phyloP scores from a whole-genome alignment of 2,797 vertebrate genomes.

The Platalea minor region DNA sequence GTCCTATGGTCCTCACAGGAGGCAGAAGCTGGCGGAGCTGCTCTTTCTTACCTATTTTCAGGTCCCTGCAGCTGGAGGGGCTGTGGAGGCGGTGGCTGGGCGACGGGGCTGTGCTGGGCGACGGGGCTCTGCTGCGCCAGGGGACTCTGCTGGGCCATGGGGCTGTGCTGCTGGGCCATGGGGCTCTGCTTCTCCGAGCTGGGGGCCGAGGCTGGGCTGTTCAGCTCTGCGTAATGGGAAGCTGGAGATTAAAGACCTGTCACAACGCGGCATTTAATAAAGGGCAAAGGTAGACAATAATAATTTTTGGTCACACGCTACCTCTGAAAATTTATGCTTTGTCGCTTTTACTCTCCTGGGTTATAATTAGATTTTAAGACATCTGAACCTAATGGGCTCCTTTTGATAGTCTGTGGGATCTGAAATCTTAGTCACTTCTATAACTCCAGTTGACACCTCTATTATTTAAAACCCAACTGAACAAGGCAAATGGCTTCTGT shows the following conservation, averaged over 20 bases:
- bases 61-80: constrained; percentile 90
- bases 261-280: neutral
- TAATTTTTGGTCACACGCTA: neutral
- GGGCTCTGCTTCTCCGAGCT: constrained; percentile 97
- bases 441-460: neutral
- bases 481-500: neutral
- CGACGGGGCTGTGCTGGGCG: constrained; percentile 80
- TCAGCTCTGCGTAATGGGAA: constrained; percentile 80
- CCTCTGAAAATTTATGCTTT: neutral
- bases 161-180: constrained; percentile 90
- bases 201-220: constrained; percentile 89
- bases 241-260: constrained; percentile 30
- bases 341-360: neutral
- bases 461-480: neutral
- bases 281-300: constrained; percentile 16
- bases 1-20: neutral
- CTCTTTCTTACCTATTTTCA: constrained; percentile 87
- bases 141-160: constrained; percentile 81
- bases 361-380: constrained; percentile 32
- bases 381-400: neutral
- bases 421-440: neutral
- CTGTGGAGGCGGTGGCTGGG: constrained; percentile 77
- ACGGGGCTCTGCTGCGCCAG: constrained; percentile 79
- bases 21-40: neutral
- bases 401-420: neutral